Percentiles rank a stretch among this genome's conserved stretches.
Conservation (phyloP, 2,113 vertebrate species). For the Siniperca knerii region DNA sequence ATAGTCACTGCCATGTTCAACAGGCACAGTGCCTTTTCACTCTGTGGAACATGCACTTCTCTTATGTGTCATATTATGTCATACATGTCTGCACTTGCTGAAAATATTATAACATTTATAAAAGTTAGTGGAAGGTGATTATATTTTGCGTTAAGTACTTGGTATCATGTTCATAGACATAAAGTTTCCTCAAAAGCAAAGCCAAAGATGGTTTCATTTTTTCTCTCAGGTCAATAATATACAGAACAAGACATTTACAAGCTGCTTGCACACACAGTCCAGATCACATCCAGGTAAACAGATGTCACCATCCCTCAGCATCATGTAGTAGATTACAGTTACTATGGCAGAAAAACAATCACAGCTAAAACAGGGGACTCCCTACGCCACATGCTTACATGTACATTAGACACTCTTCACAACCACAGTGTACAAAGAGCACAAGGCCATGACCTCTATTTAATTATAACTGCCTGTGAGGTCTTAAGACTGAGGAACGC, state of each 20-base stretch:
- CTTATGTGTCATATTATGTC: not conserved
- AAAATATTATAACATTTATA: not conserved
- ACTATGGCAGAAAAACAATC: slow-evolving; percentile 16
- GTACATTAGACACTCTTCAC: not conserved
- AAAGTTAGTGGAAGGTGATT: not conserved
- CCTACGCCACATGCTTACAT: slow-evolving; percentile 11
- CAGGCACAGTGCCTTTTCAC: not conserved
- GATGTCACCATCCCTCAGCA: not conserved
- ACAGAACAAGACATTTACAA: not conserved
- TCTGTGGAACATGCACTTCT: no score
- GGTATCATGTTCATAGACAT: not conserved
- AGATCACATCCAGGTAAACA: not conserved
- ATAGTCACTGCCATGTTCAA: not conserved
- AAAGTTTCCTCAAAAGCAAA: not conserved
- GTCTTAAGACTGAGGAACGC: slow-evolving; percentile 7
- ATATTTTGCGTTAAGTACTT: not conserved
- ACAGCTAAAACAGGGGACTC: slow-evolving; percentile 18
- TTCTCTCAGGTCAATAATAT: not conserved
- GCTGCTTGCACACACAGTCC: not conserved
- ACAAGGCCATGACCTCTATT: slow-evolving; percentile 48
- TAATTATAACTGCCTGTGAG: slow-evolving; percentile 58
- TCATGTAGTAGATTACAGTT: not conserved
- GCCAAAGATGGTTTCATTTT: not conserved
- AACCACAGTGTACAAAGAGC: slow-evolving; percentile 16
- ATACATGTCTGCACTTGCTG: not conserved